Evolutionary conservation across 1,140 invertebrate genomes (phyloP).

Genomic region (Zophobas morio): DNA sequence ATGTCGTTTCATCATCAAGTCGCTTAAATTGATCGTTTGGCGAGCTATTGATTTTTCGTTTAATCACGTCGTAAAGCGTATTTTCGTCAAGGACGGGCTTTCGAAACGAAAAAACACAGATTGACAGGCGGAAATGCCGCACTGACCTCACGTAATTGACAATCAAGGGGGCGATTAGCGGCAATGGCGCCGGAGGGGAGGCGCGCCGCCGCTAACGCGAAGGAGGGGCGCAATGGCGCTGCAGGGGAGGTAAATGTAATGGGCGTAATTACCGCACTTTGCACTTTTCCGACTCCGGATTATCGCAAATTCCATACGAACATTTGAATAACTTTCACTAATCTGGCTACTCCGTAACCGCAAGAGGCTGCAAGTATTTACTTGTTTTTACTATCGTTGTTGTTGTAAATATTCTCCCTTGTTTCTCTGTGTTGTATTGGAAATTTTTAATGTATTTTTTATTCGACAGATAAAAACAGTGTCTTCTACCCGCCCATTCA

Average conservation of each 20-base stretch:
- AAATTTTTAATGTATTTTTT: no score
- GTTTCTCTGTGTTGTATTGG: no score
- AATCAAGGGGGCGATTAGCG: neutral
- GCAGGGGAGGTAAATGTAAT: constrained; percentile 11
- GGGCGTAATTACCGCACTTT: no score
- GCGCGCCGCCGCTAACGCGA: neutral
- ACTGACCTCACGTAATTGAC: neutral
- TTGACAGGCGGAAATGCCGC: neutral
- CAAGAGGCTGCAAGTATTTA: no score
- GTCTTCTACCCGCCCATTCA: no score
- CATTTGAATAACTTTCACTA: no score
- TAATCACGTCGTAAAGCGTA: constrained; percentile 33
- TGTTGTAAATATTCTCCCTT: no score
- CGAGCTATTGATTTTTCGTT: constrained; percentile 38
- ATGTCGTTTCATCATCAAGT: constrained; percentile 19
- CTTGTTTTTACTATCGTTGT: no score
- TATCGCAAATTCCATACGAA: no score
- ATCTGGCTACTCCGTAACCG: no score
- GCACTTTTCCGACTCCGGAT: no score
- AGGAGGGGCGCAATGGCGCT: constrained; percentile 5
- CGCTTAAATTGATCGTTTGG: constrained; percentile 14
- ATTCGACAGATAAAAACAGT: no score
- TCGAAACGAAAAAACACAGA: neutral
- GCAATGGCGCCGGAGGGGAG: neutral
- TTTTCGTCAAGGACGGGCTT: constrained; percentile 38